Conservation (phyloP, 1,140 invertebrate genomes). For the Drosophila sproati region DNA sequence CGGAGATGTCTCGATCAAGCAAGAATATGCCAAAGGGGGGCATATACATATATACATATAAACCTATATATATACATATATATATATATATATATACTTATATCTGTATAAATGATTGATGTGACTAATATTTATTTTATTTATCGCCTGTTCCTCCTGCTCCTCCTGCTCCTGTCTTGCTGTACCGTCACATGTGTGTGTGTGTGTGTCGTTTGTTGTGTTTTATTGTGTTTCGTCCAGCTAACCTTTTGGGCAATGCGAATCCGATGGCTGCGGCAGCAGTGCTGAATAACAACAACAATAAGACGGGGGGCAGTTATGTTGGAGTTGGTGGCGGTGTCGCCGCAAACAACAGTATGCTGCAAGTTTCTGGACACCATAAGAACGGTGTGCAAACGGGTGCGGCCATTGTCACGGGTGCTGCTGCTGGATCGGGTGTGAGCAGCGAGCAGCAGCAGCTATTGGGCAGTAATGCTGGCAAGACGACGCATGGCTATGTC, state of each 20-base stretch:
- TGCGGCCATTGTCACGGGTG: slow-evolving; percentile 6
- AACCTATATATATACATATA: too few species aligned
- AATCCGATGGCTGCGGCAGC: slow-evolving; percentile 65
- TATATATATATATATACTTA: too few species aligned
- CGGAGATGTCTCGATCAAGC: too few species aligned
- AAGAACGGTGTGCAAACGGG: slow-evolving; percentile 66
- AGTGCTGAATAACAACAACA: slow-evolving; percentile 76
- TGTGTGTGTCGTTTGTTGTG: neutral
- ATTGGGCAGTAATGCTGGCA: slow-evolving; percentile 18
- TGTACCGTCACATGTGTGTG: neutral
- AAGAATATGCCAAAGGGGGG: too few species aligned
- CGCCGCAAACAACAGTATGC: slow-evolving; percentile 18
- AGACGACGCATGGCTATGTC: slow-evolving; percentile 31
- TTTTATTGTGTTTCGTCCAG: slow-evolving; percentile 27
- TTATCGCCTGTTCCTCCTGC: neutral
- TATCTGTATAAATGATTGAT: neutral
- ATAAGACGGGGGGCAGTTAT: slow-evolving; percentile 51
- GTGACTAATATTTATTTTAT: neutral
- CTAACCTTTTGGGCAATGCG: slow-evolving; percentile 57
- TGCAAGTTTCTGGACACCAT: slow-evolving; percentile 38
- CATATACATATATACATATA: too few species aligned
- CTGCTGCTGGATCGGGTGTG: neutral
- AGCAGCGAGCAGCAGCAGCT: slow-evolving; percentile 5
- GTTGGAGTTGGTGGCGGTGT: slow-evolving; percentile 40
- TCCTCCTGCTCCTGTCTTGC: too few species aligned